Evolutionary conservation across 2,797 vertebrate species (phyloP), one percentile per base, ranked within the genome.

Genomic region (Rhodeus uyekii): DNA sequence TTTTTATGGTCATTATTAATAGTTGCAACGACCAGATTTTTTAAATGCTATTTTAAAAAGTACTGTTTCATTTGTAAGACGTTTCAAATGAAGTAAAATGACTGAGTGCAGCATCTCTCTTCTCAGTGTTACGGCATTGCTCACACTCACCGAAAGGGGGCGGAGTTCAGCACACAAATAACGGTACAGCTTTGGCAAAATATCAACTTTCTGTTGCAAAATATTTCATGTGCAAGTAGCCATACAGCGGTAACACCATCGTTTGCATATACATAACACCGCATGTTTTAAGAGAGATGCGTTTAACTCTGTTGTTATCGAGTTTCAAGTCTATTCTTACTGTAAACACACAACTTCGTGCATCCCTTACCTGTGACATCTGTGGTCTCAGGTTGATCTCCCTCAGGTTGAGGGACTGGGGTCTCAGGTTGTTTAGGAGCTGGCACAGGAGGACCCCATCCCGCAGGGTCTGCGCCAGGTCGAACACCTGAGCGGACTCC

Each of bases 331-430:
- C 14, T n/a, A 72, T 58, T 44, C 55, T 29, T 34, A 34, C 2
- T 9, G 32, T 18, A 65, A 63, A 78, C 61, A 50, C 4, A 64
- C 22, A 80, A 80, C 78, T 80, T 36, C 4, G 32, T 19, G 63
- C 73, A 39, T 42, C 16, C 85, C 92, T 90, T 92, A 98, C 98
- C 97, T 98, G 97, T 91, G 97, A 98, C 97, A 98, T 98, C 87
- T 99, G 97, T 8, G 98, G 97, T 58, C 97, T 93, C 84, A 98
- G 95, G 93, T 98, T 99, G 94, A 99, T 98, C 87, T 97, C 97
- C 92, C 96, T 98, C 38, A 98, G 95, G 92, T 99, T 98, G 93
- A 98, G 96, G 91, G 96, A 93, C 87, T 94, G 96, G 53, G 95
- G 88, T 84, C 92, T 92, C 85, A 98, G 94, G 91, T 98, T 98